Evolutionary conservation across 1,140 invertebrate species (phyloP).

Genomic region (Diabrotica undecimpunctata): DNA sequence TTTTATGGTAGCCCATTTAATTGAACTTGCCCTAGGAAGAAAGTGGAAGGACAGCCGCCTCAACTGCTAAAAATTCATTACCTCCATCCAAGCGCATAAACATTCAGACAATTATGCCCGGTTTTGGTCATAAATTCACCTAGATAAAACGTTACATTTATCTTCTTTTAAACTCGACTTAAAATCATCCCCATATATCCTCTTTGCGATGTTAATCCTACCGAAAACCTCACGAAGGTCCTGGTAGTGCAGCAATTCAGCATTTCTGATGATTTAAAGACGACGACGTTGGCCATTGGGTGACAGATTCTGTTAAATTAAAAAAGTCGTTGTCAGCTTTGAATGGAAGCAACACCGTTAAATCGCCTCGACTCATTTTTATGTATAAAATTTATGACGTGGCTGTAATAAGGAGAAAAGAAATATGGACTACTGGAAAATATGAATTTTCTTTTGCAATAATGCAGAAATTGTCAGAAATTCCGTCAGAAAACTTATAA

Average conservation of each 20-base stretch:
- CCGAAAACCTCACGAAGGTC: slow-evolving; percentile 18
- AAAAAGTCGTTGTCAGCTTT: slow-evolving; percentile 10
- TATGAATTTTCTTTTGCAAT: too few relatives aligned
- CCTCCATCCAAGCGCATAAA: slow-evolving; percentile 15
- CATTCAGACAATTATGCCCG: slow-evolving; percentile 27
- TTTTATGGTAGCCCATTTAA: neutral
- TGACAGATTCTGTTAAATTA: slow-evolving; percentile 8
- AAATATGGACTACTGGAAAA: too few relatives aligned
- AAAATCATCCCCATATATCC: slow-evolving; percentile 31
- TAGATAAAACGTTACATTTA: slow-evolving; percentile 36
- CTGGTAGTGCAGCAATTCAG: slow-evolving; percentile 26
- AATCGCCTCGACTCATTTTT: neutral
- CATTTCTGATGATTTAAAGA: slow-evolving; percentile 37
- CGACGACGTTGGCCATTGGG: slow-evolving; percentile 9
- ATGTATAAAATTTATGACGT: neutral
- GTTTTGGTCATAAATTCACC: slow-evolving; percentile 31
- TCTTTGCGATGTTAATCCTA: slow-evolving; percentile 33
- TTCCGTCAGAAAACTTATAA: too few relatives aligned
- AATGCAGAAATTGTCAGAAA: too few relatives aligned
- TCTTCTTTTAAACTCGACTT: slow-evolving; percentile 33
- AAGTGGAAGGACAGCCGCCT: neutral
- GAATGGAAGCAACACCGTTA: neutral
- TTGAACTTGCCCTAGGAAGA: neutral
- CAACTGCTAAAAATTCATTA: slow-evolving; percentile 11
- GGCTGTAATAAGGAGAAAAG: too few relatives aligned